Percentiles rank a stretch among this genome's conserved stretches.
phyloP scores from a whole-genome alignment of 2,888 invertebrate species.

The Polydrusus pterygomalis region DNA sequence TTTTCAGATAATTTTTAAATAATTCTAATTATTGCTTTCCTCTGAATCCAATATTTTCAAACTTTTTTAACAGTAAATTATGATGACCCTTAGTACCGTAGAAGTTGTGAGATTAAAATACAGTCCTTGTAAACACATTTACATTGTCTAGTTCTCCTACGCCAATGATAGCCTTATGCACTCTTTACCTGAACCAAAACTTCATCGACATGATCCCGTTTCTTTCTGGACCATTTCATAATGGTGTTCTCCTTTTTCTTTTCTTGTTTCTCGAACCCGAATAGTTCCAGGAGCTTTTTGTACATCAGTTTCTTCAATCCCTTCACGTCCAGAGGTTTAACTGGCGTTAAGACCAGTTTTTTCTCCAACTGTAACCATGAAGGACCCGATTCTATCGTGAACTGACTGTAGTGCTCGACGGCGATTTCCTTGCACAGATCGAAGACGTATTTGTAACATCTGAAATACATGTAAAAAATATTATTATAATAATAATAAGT shows the following conservation, averaged over 20 bases:
- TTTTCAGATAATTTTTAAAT: no score
- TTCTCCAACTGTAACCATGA: conserved; percentile 73
- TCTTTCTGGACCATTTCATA: conserved; percentile 78
- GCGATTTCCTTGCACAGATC: conserved; percentile 79
- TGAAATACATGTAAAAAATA: conserved; percentile 20
- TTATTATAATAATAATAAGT: no score
- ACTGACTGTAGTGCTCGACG: conserved; percentile 72
- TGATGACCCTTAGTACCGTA: no score
- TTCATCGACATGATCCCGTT: conserved; percentile 82
- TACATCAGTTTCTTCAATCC: conserved; percentile 73
- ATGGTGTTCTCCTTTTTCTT: conserved; percentile 75
- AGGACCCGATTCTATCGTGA: conserved; percentile 71
- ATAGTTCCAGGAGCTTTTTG: conserved; percentile 74
- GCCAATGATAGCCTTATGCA: no score
- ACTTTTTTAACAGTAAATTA: no score
- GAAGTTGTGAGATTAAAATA: no score
- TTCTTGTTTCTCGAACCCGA: conserved; percentile 74
- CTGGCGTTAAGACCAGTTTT: conserved; percentile 69
- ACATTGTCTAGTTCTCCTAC: no score
- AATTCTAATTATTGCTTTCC: no score
- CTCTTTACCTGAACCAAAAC: conserved; percentile 74
- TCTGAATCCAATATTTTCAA: no score
- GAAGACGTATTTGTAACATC: conserved; percentile 76
- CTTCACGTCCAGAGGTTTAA: conserved; percentile 72
- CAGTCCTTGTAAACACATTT: no score